A percentile compares a stretch with the other conserved stretches of the same genome.
These are phyloP conservation scores for Ctenomys sociabilis DNA, from an alignment of 2,113 vertebrate species.

Conservation along the genomic window DNA sequence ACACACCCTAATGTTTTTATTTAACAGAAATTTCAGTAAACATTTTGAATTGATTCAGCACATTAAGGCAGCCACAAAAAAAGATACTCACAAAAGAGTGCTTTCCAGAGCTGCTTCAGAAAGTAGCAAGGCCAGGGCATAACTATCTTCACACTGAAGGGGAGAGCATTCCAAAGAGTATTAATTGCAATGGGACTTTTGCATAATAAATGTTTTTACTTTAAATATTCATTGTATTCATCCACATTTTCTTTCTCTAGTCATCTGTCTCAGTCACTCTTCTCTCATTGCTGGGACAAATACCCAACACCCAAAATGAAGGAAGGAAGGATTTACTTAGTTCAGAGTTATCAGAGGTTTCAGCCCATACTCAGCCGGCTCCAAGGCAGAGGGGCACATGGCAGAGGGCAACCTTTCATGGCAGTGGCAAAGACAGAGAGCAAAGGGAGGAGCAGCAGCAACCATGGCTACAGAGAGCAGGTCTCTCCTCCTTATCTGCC, in stretches of 20 bases:
- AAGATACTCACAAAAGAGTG: not conserved
- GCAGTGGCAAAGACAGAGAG: too few species aligned
- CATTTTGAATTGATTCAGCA: not conserved
- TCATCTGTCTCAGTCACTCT: not conserved
- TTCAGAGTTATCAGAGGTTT: too few species aligned
- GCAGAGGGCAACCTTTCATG: too few species aligned
- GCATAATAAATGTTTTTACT: not conserved
- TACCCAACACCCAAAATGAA: too few species aligned
- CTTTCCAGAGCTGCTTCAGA: not conserved
- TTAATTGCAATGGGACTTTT: not conserved
- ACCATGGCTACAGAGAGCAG: too few species aligned
- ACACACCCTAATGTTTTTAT: not conserved
- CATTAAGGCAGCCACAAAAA: not conserved
- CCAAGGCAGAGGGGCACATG: too few species aligned
- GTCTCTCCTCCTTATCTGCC: too few species aligned
- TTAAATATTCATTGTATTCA: not conserved
- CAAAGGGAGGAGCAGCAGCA: too few species aligned
- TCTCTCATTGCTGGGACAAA: too few species aligned
- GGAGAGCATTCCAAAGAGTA: not conserved
- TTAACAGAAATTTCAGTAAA: not conserved
- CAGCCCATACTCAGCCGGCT: too few species aligned
- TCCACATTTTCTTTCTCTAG: not conserved
- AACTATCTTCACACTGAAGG: not conserved
- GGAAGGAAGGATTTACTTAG: too few species aligned
- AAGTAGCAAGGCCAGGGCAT: not conserved